Evolutionary conservation across 1,140 invertebrate genomes (phyloP).

Genomic region (Potamilus streckersoni): DNA sequence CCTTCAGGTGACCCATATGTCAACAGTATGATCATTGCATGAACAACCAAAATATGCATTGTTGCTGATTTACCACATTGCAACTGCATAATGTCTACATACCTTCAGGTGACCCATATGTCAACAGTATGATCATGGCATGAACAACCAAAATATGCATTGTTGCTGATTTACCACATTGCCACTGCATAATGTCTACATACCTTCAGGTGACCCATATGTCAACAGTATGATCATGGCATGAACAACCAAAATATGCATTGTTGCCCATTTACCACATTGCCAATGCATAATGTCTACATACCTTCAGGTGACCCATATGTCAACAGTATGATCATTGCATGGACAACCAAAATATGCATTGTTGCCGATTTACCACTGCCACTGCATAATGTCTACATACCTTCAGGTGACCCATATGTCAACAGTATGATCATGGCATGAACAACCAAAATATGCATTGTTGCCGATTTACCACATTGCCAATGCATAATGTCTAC

Average conservation of each 20-base stretch:
- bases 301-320: conserved; percentile 69
- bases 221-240: conserved; percentile 94
- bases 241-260: conserved; percentile 78
- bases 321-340: conserved; percentile 92
- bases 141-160: conserved; percentile 77
- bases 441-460: conserved; percentile 78
- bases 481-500: too few relatives aligned
- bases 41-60: conserved; percentile 75
- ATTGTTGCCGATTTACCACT: conserved; percentile 43
- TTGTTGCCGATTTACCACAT: conserved; percentile 39
- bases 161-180: conserved; percentile 45
- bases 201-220: conserved; percentile 68
- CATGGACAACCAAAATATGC: conserved; percentile 79
- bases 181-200: too few relatives aligned
- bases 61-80: conserved; percentile 49
- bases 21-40: conserved; percentile 93
- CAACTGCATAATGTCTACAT: too few relatives aligned
- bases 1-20: conserved; percentile 73
- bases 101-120: conserved; percentile 71
- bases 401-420: conserved; percentile 68
- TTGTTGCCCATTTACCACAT: conserved; percentile 39
- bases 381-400: too few relatives aligned
- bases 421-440: conserved; percentile 94
- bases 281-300: too few relatives aligned
- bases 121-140: conserved; percentile 93